A percentile compares a stretch with the other conserved stretches of the same genome.
phyloP scores from a whole-genome alignment of 2,797 vertebrate species.

The Myotis vivesi region DNA sequence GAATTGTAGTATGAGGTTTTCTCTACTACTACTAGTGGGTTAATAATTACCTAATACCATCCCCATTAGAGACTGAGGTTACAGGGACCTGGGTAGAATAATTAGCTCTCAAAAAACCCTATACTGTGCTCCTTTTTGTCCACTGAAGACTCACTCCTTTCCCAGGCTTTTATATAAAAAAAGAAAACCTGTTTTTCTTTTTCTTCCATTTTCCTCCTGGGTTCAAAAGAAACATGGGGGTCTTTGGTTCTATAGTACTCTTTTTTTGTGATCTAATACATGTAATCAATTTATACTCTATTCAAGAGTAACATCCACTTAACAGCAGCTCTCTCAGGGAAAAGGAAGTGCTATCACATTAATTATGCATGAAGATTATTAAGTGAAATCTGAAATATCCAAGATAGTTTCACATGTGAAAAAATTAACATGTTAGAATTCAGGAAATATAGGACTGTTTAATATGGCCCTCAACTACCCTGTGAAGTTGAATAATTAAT shows the following conservation, averaged over 20 bases:
- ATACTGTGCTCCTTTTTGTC: background rate
- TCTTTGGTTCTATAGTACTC: background rate
- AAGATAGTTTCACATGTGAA: background rate
- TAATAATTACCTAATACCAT: background rate
- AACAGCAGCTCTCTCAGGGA: background rate
- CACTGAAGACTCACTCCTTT: too few species aligned
- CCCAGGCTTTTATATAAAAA: background rate
- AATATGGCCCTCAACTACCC: background rate
- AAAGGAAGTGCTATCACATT: background rate
- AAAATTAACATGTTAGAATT: background rate
- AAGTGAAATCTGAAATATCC: background rate
- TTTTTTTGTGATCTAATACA: background rate
- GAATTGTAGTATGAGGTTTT: background rate
- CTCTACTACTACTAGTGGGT: fast-evolving
- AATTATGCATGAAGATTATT: background rate
- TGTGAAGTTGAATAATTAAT: background rate
- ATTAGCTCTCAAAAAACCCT: background rate
- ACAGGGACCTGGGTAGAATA: background rate
- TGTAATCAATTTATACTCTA: background rate
- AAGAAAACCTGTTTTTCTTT: background rate
- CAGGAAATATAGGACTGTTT: background rate
- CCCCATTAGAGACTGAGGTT: background rate
- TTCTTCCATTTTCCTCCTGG: background rate
- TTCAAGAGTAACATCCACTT: background rate
- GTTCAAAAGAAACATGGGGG: background rate